Base-by-base conservation (phyloP, 2,113 vertebrate genomes). In the Lanius ludovicianus region DNA sequence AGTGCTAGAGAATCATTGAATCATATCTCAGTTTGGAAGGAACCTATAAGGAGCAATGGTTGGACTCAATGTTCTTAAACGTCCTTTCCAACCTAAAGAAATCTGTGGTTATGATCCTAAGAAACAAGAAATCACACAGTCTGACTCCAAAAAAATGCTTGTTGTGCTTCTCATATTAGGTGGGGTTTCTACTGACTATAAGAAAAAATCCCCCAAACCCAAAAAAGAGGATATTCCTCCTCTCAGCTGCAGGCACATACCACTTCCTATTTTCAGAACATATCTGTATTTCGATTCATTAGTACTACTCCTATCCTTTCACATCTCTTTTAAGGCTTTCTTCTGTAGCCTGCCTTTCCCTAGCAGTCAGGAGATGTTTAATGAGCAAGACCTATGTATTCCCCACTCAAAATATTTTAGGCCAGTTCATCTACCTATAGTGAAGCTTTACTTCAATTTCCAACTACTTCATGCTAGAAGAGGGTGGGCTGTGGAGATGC, bases 401-500 rank as follows among this genome's bases (percentile, higher is more conserved):
- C 35, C 25, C 33, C 23, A n/a, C 35, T 11, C 11, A 4, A n/a
- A 67, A 15, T 31, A 41, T 31, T 74, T 49, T 4, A 63, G 42
- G 52, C 12, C 20, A 10, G 39, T 44, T 90, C 30, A 60, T 46
- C n/a, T 24, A 33, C 28, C 17, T 55, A 1, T 6, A 24, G 46
- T 24, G n/a, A 69, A 18, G 16, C 31, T 33, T 52, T 15, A 24
- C 21, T 83, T 74, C 7, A 16, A 8, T 41, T n/a, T 67, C 11
- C 6, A 46, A 9, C 39, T 24, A 5, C 17, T 33, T 55, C 16
- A 3, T 3, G 12, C 33, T 56, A 17, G 42, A 80, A 23, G 4
- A 39, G 41, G n/a, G 33, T 22, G 21, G 11, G 9, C 39, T 76
- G 2, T 0, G 0, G 15, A 21, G 13, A 21, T 0, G 1, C 30